phyloP scores from a whole-genome alignment of 2,797 vertebrate genomes.

The Clarias laeviceps region DNA sequence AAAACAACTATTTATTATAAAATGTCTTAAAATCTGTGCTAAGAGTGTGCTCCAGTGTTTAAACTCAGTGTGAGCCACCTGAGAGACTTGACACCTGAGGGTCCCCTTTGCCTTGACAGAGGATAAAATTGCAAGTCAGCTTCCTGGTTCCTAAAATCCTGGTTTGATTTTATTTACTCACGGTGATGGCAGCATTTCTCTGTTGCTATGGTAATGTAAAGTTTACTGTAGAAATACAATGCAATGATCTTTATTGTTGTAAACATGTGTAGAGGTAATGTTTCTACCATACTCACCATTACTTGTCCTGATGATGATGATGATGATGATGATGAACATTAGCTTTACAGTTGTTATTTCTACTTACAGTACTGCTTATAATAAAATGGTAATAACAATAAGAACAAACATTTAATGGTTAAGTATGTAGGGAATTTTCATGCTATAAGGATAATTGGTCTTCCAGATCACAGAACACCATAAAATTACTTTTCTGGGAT shows the following conservation, averaged over 20 bases:
- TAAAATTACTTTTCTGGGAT: slow-evolving; percentile 36
- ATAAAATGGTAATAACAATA: slow-evolving; percentile 69
- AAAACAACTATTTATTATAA: slow-evolving; percentile 4
- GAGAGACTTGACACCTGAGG: not conserved
- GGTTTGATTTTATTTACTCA: slow-evolving; percentile 19
- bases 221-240: slow-evolving; percentile 32
- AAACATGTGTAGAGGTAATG: slow-evolving; percentile 18
- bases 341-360: slow-evolving; percentile 51
- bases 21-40: slow-evolving; percentile 19
- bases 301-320: not conserved
- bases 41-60: slow-evolving; percentile 1
- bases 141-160: slow-evolving; percentile 10
- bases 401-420: slow-evolving; percentile 66
- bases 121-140: not conserved
- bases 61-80: not conserved
- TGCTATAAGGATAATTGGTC: slow-evolving; percentile 72
- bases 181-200: not conserved
- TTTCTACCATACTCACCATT: slow-evolving; percentile 9
- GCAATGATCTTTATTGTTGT: slow-evolving; percentile 37
- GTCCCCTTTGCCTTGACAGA: not conserved
- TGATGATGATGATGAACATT: slow-evolving; percentile 21
- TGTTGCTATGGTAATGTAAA: slow-evolving; percentile 35
- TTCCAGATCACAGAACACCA: slow-evolving; percentile 76
- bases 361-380: slow-evolving; percentile 57
- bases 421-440: slow-evolving; percentile 73